Base-by-base conservation (phyloP, 2,113 vertebrate species). In the Tylochromis polylepis region DNA sequence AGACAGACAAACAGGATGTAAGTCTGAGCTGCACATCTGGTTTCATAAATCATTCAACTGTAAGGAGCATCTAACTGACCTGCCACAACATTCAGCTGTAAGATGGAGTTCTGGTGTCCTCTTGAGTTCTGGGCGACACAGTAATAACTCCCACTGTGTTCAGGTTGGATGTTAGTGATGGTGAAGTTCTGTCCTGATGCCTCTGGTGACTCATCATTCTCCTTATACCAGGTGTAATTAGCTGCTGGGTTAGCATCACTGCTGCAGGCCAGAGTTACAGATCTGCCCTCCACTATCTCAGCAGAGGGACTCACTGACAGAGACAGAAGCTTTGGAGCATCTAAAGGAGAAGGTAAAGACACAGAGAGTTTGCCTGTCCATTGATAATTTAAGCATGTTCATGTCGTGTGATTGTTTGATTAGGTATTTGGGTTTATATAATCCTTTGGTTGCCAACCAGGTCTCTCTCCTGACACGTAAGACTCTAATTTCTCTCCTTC, bases 101-200 rank as follows among this genome's bases (percentile, higher is more conserved):
- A 0, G 62, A 22, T 67, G 34, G 11, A 22, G 62, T 22, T 41
- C 11, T 67, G 62, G 41, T 41, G 11, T 41, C 62, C 62, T 67
- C 20, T 38, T 14, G 20, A 1, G 62, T 67, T 67, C 36, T 67
- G 36, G 11, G 62, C 1, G 1, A 15, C 62, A 67, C 62, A 67
- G 34, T 22, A 82, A 86, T 89, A 89, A 53, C 15, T 15, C 22
- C 84, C 88, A 62, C 82, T 79, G 57, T 79, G 80, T 22, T 41
- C 20, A 67, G 62, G 20, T 22, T 22, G 20, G 62, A 67, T 67
- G 62, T 67, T 20, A 2, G 34, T 38, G 62, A 67, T 67, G 34
- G 62, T 67, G 34, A 67, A 67, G 34, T 67, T 41, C 6, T 41
- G 34, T 67, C 62, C 62, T 7, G 6, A 41, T 67, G 62, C 34